These are phyloP conservation scores for Urosaurus nigricauda DNA, from an alignment of 2,797 vertebrate species.

Conservation along the genomic window DNA sequence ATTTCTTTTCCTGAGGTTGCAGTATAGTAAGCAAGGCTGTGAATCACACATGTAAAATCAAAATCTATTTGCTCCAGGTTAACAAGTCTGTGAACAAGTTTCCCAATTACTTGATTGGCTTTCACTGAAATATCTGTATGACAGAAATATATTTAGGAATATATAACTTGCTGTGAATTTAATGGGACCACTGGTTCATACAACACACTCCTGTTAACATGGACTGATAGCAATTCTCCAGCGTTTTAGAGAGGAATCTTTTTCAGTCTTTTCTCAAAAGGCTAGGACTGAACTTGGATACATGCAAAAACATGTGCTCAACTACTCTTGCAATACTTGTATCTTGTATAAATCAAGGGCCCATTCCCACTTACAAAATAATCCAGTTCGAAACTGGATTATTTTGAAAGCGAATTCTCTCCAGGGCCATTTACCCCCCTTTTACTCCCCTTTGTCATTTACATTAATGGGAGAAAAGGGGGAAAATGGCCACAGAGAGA, in stretches of 20 bases:
- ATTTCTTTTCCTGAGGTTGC: slow-evolving; percentile 28
- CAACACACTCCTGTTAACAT: not conserved
- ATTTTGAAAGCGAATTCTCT: too few species aligned
- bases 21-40: slow-evolving; percentile 33
- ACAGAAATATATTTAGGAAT: not conserved
- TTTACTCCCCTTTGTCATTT: too few species aligned
- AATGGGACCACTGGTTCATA: not conserved
- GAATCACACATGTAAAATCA: slow-evolving; percentile 4
- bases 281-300: not conserved
- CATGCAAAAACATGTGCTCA: not conserved
- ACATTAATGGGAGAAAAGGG: too few species aligned
- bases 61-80: not conserved
- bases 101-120: not conserved
- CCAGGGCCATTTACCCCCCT: too few species aligned
- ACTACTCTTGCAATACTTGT: not conserved
- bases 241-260: too few species aligned
- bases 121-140: not conserved
- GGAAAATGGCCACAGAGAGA: too few species aligned
- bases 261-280: not conserved
- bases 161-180: not conserved
- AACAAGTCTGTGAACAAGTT: not conserved
- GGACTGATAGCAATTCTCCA: not conserved
- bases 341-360: not conserved
- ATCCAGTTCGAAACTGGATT: too few species aligned
- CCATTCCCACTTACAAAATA: too few species aligned